These are phyloP conservation scores for Arothron firmamentum DNA, from an alignment of 2,113 vertebrate species.

Conservation along the genomic window DNA sequence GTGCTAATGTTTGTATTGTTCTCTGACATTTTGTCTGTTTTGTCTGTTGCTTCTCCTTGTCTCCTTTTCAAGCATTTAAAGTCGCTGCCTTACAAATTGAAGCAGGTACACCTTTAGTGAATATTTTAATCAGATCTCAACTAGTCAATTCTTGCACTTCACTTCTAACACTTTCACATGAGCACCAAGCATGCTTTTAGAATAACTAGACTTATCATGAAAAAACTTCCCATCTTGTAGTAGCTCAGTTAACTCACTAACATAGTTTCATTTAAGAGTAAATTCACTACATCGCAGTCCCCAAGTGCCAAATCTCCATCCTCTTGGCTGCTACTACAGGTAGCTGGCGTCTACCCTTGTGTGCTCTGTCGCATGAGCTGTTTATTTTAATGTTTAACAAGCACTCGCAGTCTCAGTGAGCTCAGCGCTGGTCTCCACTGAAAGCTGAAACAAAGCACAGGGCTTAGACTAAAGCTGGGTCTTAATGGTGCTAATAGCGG, in stretches of 20 bases:
- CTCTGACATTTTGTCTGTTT: constrained; percentile 40
- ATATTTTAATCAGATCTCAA: constrained; percentile 8
- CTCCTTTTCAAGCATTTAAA: constrained; percentile 80
- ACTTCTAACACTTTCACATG: constrained; percentile 17
- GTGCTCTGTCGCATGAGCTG: constrained; percentile 39
- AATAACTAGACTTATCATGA: constrained; percentile 18
- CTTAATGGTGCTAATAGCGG: constrained; percentile 54
- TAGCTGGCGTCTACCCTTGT: constrained; percentile 45
- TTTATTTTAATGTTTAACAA: constrained; percentile 43
- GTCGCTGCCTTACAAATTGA: constrained; percentile 81
- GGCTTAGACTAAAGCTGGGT: constrained; percentile 46
- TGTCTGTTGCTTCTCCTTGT: constrained; percentile 63
- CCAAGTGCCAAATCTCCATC: constrained; percentile 23
- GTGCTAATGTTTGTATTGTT: constrained; percentile 34
- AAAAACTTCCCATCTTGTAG: constrained; percentile 8
- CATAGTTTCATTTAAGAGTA: constrained; percentile 22
- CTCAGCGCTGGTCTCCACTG: constrained; percentile 41
- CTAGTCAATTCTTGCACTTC: constrained; percentile 11
- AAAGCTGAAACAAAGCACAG: constrained; percentile 55
- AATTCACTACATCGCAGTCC: constrained; percentile 18
- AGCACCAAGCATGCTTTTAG: constrained; percentile 53
- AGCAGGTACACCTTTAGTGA: constrained; percentile 80
- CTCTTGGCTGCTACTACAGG: constrained; percentile 28
- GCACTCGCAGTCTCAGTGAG: constrained; percentile 48
- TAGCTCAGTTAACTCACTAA: constrained; percentile 44